Percentiles rank a stretch among this genome's conserved stretches.
Conservation (phyloP, 1,140 invertebrate genomes). For the Pachyrhynchus sulphureomaculatus region DNA sequence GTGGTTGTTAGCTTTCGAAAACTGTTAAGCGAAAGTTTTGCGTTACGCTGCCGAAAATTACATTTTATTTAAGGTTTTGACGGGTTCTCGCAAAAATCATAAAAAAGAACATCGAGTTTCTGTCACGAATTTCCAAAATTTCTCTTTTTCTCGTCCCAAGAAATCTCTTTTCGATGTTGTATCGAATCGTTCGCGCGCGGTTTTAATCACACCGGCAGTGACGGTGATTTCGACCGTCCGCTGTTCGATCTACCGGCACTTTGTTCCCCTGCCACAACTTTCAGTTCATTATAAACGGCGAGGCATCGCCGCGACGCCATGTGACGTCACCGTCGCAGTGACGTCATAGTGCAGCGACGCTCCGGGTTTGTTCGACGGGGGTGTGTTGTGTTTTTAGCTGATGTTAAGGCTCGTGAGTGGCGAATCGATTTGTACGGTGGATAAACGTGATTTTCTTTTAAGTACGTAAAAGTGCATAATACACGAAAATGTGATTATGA, state of each 20-base stretch:
- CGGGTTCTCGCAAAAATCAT: background rate
- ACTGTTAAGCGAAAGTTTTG: background rate
- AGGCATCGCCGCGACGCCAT: constrained; percentile 19
- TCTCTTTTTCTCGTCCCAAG: background rate
- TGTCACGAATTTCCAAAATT: background rate
- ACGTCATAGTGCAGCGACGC: constrained; percentile 29
- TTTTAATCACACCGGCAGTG: background rate
- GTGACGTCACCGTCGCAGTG: constrained; percentile 27
- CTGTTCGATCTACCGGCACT: constrained; percentile 26
- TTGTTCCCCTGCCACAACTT: constrained; percentile 33
- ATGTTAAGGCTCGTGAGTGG: too few relatives aligned
- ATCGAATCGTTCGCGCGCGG: background rate
- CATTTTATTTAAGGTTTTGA: background rate
- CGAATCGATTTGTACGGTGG: too few relatives aligned
- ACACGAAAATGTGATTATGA: too few relatives aligned
- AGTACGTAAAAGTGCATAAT: too few relatives aligned
- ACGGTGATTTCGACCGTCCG: constrained; percentile 10
- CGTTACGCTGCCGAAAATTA: background rate
- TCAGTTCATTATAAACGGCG: constrained; percentile 31
- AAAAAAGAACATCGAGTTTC: background rate
- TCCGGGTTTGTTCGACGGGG: constrained; percentile 13
- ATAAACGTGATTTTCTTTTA: too few relatives aligned
- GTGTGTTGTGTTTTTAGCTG: too few relatives aligned
- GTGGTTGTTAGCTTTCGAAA: background rate
- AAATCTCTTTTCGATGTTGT: background rate